A percentile compares a stretch with the other conserved stretches of the same genome.
These are phyloP conservation scores for Rhincodon typus DNA, from an alignment of 2,797 vertebrate species.

Conservation along the genomic window DNA sequence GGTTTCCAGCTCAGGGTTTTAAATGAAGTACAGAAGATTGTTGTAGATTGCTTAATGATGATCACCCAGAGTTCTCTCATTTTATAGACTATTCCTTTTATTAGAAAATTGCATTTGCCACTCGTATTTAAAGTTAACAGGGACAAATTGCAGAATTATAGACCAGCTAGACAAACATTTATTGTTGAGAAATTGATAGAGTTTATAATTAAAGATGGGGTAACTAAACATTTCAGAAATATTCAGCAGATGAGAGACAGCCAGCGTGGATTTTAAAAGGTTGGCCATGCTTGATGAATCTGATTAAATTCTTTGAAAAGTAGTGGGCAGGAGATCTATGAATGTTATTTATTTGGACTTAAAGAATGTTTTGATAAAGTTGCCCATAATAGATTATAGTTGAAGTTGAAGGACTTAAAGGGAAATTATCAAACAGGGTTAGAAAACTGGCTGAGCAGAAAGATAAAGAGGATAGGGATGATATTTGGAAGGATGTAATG, in stretches of 20 bases:
- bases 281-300: background rate
- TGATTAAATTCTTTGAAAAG: background rate
- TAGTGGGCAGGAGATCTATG: background rate
- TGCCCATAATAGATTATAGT: no score
- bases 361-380: background rate
- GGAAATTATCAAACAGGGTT: background rate
- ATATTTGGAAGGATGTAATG: background rate
- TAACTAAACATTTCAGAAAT: background rate
- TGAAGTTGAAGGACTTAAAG: no score
- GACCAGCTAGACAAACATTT: background rate
- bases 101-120: no score
- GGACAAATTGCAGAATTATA: no score
- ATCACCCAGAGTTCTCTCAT: no score
- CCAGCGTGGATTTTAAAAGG: background rate
- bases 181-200: background rate
- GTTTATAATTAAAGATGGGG: background rate
- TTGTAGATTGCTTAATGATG: no score
- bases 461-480: background rate
- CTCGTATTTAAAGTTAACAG: no score
- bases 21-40: no score
- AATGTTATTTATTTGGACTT: background rate
- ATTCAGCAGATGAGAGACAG: background rate
- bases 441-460: background rate
- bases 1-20: no score
- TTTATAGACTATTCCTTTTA: no score